phyloP scores from a whole-genome alignment of 2,797 vertebrate species.

The Spinibarbus caldwelli region DNA sequence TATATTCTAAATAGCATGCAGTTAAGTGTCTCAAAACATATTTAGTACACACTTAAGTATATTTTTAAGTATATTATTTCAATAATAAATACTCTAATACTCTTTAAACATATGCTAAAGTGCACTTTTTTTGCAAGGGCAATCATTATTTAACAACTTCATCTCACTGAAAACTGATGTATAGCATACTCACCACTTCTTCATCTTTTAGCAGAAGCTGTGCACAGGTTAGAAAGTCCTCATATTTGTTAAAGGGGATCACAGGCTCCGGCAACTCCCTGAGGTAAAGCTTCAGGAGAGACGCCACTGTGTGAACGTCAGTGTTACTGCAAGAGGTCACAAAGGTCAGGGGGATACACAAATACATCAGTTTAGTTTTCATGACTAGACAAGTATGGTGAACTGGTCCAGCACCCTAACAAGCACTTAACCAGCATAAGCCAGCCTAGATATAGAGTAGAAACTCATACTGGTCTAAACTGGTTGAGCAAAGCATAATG shows the following conservation, averaged over 20 bases:
- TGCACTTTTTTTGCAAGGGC: not conserved
- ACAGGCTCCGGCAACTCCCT: constrained; percentile 95
- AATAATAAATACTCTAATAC: not conserved
- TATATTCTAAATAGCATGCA: not conserved
- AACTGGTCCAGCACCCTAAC: not conserved
- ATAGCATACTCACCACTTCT: constrained; percentile 83
- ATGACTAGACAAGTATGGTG: not conserved
- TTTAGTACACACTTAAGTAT: no score
- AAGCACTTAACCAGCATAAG: not conserved
- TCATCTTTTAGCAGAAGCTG: constrained; percentile 93
- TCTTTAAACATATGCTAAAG: not conserved
- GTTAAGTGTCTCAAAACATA: no score
- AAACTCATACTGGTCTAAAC: not conserved
- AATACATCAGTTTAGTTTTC: not conserved
- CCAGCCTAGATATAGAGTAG: not conserved
- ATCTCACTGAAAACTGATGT: not conserved
- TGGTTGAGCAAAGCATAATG: no score
- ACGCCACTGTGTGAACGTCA: constrained; percentile 96
- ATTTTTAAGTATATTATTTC: not conserved
- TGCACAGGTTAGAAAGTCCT: constrained; percentile 94
- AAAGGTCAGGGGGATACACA: not conserved
- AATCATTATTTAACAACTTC: not conserved
- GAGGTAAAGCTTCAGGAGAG: constrained; percentile 94
- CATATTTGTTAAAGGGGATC: constrained; percentile 93
- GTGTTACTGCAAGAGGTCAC: constrained; percentile 84